Base-by-base conservation (phyloP, 2,888 invertebrate species). In the Anarsia innoxiella region DNA sequence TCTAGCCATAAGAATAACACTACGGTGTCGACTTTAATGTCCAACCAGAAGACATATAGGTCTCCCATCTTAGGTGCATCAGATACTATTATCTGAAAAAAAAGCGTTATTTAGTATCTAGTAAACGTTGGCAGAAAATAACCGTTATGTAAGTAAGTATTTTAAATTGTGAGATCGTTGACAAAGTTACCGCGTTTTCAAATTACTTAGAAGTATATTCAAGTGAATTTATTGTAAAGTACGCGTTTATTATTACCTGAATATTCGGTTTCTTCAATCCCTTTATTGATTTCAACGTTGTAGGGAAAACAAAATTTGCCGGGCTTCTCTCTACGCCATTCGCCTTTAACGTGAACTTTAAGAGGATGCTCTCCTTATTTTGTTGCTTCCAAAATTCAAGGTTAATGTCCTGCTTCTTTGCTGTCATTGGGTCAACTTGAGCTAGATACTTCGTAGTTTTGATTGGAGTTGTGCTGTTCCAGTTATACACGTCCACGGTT, bases 1-100 rank as follows among this genome's bases (percentile, higher is more conserved):
- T 91, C 90, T 12, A 93, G 64, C 91, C 91, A 93, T 1, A 93
- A 87, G 65, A 92, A 93, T 4, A 90, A 71, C 1, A 41, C 37
- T 3, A 38, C 14, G 2, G 34, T 35, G 23, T 41, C 41, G 5
- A 37, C 35, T 12, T 28, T 8, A 1, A 41, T 31, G 16, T 41
- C 28, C 9, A 28, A 36, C 12, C 36, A 37, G 10, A 31, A 33
- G 2, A 15, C 14, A 11, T 31, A 12, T 5, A 12, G 14, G 12
- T 14, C 30, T 3, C 34, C 32, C 1, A 39, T 30, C 2, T 23
- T 35, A 19, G 52, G 41, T 12, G 16, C 37, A 31, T 56, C 56
- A 4, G 56, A 47, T 6, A 74, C 73, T 0, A 40, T 54, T 42
- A 78, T 55, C 78, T 79, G 65, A 1, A 66, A 37, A 23, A 25